These are phyloP conservation scores for Etia nguti DNA, from an alignment of 2,113 vertebrate genomes.

Conservation along the genomic window DNA sequence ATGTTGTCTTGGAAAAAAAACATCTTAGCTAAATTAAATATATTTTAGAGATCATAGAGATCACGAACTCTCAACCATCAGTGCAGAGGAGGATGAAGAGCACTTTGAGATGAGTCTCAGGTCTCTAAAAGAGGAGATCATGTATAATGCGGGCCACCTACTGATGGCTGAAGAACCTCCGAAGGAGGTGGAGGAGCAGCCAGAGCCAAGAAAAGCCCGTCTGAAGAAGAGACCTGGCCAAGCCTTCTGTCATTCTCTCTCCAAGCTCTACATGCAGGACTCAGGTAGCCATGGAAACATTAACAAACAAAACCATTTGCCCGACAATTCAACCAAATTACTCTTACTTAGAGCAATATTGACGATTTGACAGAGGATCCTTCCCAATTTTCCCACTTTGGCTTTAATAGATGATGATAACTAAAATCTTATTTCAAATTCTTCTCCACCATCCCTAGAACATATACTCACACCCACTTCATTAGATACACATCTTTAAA, in stretches of 20 bases:
- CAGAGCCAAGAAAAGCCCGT: background rate
- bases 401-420: background rate
- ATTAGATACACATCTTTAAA: background rate
- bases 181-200: background rate
- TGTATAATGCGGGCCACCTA: constrained; percentile 39
- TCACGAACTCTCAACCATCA: background rate
- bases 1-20: background rate
- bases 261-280: constrained; percentile 33
- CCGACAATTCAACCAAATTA: background rate
- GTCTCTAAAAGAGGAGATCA: background rate
- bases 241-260: constrained; percentile 22
- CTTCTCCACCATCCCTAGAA: background rate
- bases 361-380: background rate
- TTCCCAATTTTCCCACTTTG: background rate
- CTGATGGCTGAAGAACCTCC: background rate
- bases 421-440: background rate
- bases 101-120: constrained; percentile 13
- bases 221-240: constrained; percentile 29
- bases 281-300: constrained; percentile 1
- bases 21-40: background rate
- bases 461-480: background rate
- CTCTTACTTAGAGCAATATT: background rate
- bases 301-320: background rate
- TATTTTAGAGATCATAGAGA: background rate
- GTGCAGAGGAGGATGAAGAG: constrained; percentile 31